phyloP scores from a whole-genome alignment of 1,140 invertebrate genomes.

The Zophobas morio region DNA sequence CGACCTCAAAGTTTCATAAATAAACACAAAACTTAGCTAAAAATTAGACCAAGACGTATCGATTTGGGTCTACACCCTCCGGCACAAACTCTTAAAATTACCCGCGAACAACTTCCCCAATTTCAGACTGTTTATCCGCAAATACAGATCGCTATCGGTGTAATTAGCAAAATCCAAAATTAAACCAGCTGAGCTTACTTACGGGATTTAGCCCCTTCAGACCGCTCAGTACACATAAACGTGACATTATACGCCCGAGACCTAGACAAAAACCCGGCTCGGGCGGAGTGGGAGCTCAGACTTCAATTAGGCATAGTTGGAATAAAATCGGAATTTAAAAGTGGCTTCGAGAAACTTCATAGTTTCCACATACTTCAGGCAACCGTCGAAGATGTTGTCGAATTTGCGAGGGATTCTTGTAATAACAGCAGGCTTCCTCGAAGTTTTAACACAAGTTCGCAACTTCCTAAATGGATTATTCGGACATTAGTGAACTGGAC shows the following conservation, averaged over 20 bases:
- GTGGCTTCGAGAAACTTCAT: background rate
- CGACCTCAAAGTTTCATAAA: no score
- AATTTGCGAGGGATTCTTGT: constrained; percentile 22
- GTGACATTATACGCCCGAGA: background rate
- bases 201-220: background rate
- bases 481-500: constrained; percentile 24
- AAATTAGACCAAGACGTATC: no score
- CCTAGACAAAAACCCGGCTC: background rate
- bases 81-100: no score
- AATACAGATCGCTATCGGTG: background rate
- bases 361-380: constrained; percentile 7
- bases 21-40: no score
- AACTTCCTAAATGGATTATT: constrained; percentile 40
- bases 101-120: background rate
- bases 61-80: no score
- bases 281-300: background rate
- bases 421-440: background rate
- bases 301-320: background rate
- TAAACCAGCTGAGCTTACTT: background rate
- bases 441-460: constrained; percentile 5
- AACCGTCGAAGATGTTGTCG: constrained; percentile 10
- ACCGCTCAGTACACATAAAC: background rate
- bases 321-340: constrained; percentile 12
- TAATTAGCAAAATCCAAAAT: constrained; percentile 7
- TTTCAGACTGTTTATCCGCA: background rate